phyloP scores from a whole-genome alignment of 2,888 invertebrate genomes.

The Agonopterix subpropinquella region DNA sequence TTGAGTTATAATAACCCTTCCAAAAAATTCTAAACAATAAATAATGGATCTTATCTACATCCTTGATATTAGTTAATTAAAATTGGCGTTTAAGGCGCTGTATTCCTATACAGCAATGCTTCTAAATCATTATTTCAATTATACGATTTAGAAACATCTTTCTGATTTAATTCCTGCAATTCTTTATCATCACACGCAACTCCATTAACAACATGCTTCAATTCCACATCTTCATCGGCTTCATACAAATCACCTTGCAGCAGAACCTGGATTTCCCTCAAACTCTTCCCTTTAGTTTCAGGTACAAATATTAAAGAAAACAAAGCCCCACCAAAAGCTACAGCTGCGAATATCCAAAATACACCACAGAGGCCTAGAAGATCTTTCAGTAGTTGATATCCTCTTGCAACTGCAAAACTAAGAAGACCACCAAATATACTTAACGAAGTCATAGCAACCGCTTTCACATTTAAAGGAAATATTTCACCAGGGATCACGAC shows the following conservation, averaged over 20 bases:
- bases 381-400: slow-evolving; percentile 67
- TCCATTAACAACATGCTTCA: not conserved
- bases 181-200: not conserved
- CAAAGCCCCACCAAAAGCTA: slow-evolving; percentile 57
- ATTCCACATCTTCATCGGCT: slow-evolving; percentile 12
- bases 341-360: slow-evolving; percentile 60
- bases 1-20: too few relatives aligned
- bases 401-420: slow-evolving; percentile 63
- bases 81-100: too few relatives aligned
- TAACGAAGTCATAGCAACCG: slow-evolving; percentile 61
- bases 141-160: not conserved
- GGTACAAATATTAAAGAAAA: slow-evolving; percentile 69
- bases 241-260: slow-evolving; percentile 51
- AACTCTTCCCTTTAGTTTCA: slow-evolving; percentile 74
- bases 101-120: not conserved
- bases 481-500: slow-evolving; percentile 69
- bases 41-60: too few relatives aligned
- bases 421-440: slow-evolving; percentile 62
- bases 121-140: not conserved
- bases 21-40: too few relatives aligned
- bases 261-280: slow-evolving; percentile 70
- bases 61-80: too few relatives aligned
- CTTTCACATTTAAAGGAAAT: slow-evolving; percentile 74
- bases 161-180: slow-evolving; percentile 2
- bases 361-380: slow-evolving; percentile 57